Conservation (phyloP, 2,113 vertebrate genomes). For the Myocastor coypus region DNA sequence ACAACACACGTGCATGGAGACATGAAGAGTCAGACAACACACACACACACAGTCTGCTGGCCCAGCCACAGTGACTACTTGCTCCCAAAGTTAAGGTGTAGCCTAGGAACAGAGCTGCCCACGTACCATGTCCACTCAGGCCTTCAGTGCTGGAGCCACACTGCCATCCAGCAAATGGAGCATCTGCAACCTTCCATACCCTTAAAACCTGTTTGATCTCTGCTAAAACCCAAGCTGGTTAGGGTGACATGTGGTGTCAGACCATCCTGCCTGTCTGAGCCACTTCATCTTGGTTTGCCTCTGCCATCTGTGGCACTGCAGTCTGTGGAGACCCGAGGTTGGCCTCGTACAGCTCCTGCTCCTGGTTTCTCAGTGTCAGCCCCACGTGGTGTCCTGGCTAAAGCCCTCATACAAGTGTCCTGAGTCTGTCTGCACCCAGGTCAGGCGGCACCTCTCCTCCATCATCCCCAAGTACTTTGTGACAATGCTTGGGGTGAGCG, state of each 20-base stretch:
- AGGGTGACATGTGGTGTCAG: background rate
- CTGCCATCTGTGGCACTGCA: background rate
- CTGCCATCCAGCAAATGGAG: background rate
- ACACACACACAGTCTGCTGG: background rate
- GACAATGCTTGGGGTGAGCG: background rate
- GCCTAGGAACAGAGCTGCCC: background rate
- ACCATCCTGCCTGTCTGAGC: background rate
- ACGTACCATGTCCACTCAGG: background rate
- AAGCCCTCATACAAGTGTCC: background rate
- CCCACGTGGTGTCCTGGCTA: background rate
- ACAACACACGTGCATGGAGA: background rate
- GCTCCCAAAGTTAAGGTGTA: background rate
- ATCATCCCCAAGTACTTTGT: rapidly evolving
- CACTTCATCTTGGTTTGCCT: background rate
- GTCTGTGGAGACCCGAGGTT: too few relatives aligned
- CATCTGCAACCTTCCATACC: background rate
- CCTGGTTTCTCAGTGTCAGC: background rate
- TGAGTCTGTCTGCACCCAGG: background rate
- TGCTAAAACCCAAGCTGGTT: background rate
- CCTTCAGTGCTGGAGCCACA: too few relatives aligned
- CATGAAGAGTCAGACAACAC: background rate
- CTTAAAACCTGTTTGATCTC: background rate
- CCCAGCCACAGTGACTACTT: background rate
- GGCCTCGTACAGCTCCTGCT: background rate
- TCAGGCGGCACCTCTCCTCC: background rate